These are phyloP conservation scores for Pachymerium ferrugineum DNA, from an alignment of 2,888 invertebrate species.

Conservation along the genomic window DNA sequence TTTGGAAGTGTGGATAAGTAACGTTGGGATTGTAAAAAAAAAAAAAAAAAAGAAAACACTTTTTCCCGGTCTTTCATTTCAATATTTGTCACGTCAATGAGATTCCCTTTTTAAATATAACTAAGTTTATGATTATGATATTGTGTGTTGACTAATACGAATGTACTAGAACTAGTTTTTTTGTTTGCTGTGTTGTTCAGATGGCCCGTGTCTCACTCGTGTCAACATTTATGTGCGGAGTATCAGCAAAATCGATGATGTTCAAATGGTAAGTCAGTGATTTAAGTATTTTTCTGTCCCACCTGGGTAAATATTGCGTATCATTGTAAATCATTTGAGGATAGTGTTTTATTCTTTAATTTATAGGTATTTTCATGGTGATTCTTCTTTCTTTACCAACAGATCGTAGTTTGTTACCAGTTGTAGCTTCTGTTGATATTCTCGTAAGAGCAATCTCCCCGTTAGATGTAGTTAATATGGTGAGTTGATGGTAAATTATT, in stretches of 20 bases:
- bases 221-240: constrained; percentile 97
- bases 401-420: constrained; percentile 60
- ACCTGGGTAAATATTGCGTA: too few relatives aligned
- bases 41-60: too few relatives aligned
- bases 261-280: constrained; percentile 91
- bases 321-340: too few relatives aligned
- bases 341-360: too few relatives aligned
- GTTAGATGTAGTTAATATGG: constrained; percentile 99
- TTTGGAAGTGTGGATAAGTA: too few relatives aligned
- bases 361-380: too few relatives aligned
- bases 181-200: constrained; percentile 49
- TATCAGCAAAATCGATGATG: constrained; percentile 98
- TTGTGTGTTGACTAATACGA: not conserved
- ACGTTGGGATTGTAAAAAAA: too few relatives aligned
- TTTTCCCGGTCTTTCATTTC: too few relatives aligned
- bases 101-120: too few relatives aligned
- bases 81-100: too few relatives aligned
- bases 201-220: constrained; percentile 93
- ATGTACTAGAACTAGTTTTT: constrained; percentile 14
- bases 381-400: too few relatives aligned
- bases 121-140: too few relatives aligned
- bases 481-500: constrained; percentile 59
- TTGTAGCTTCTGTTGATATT: constrained; percentile 94
- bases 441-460: constrained; percentile 96
- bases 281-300: not conserved